Percentiles rank a stretch among this genome's conserved stretches.
Conservation (phyloP, 2,113 vertebrate species). For the Eubucco bourcierii region DNA sequence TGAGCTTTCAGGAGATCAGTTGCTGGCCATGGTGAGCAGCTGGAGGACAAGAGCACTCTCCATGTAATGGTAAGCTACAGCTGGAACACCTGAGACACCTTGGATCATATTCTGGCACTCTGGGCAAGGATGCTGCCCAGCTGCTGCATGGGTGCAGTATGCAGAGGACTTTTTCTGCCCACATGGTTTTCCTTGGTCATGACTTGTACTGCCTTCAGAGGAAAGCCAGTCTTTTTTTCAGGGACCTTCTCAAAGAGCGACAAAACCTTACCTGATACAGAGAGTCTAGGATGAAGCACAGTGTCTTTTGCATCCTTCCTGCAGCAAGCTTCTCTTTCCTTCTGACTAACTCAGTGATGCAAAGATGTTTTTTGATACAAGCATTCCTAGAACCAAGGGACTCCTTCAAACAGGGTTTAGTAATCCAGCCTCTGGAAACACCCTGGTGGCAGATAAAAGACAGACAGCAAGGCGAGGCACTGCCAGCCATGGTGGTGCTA, state of each 20-base stretch:
- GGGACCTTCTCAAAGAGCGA: neutral
- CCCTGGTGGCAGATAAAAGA: neutral
- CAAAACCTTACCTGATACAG: neutral
- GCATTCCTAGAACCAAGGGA: neutral
- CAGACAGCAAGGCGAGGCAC: accelerated
- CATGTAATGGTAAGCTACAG: neutral
- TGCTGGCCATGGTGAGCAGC: neutral
- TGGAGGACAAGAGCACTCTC: neutral
- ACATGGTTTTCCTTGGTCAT: neutral
- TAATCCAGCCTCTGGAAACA: neutral
- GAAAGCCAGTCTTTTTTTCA: neutral
- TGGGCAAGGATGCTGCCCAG: neutral
- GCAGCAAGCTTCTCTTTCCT: neutral
- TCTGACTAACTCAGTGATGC: neutral
- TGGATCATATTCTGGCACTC: neutral
- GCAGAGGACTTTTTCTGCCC: neutral
- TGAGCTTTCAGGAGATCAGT: neutral
- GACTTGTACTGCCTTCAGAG: neutral
- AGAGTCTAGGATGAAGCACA: neutral
- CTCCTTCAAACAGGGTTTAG: neutral
- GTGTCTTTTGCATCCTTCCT: neutral
- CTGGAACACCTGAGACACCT: neutral
- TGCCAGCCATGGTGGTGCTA: neutral
- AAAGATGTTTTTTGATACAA: neutral
- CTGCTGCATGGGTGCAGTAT: accelerated